Percentiles rank a stretch among this genome's conserved stretches.
Conservation (phyloP, 2,888 invertebrate species). For the Cephus sareptanus region DNA sequence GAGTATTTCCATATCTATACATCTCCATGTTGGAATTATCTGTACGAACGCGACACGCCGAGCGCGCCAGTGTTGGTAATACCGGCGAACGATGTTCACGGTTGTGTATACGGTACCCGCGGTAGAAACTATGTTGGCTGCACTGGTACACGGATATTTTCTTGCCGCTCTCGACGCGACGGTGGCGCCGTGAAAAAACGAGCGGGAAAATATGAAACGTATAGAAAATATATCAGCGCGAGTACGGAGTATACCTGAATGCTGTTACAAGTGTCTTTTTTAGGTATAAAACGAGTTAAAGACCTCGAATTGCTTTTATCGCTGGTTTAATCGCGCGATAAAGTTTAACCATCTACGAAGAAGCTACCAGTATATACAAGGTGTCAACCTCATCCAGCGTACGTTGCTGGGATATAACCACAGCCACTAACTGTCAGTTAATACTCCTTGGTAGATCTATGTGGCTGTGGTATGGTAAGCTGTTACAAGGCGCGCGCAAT, state of each 20-base stretch:
- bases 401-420: background rate
- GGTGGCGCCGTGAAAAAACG: background rate
- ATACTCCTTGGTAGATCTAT: background rate
- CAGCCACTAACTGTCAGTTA: background rate
- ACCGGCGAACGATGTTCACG: conserved; percentile 17
- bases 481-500: background rate
- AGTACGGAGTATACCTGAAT: background rate
- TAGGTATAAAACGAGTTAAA: too few relatives aligned
- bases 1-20: conserved; percentile 26
- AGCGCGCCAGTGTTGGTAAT: conserved; percentile 10
- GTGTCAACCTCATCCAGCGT: background rate
- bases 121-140: background rate
- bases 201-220: background rate
- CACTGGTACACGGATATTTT: background rate
- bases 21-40: conserved; percentile 24
- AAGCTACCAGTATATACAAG: background rate
- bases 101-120: conserved; percentile 17
- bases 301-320: background rate
- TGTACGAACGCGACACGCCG: conserved; percentile 15
- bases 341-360: background rate
- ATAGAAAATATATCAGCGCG: background rate
- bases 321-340: background rate
- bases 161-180: background rate
- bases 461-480: background rate
- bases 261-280: background rate